Conservation (phyloP, 1,140 invertebrate species). For the Formica exsecta region DNA sequence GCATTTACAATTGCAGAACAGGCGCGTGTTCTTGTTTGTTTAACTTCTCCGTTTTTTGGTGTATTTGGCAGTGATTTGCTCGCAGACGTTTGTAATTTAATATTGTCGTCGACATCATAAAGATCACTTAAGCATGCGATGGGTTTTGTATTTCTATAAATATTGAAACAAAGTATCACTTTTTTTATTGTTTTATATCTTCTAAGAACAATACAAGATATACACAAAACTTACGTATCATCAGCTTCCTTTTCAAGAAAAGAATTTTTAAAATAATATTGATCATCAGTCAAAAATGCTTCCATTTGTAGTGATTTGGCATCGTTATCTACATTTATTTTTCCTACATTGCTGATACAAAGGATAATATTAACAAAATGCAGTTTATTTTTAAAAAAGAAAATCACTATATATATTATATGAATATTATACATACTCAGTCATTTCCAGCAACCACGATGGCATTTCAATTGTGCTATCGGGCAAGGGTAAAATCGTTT, state of each 20-base stretch:
- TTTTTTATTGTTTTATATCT: conserved; percentile 17
- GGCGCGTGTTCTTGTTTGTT: conserved; percentile 22
- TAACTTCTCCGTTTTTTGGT: conserved; percentile 49
- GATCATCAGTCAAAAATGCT: conserved; percentile 31
- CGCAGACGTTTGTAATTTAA: conserved; percentile 60
- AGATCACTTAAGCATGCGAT: conserved; percentile 29
- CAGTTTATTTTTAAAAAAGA: not conserved
- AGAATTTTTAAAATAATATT: conserved; percentile 8
- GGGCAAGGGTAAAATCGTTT: conserved; percentile 21
- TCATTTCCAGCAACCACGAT: conserved; percentile 78
- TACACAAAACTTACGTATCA: conserved; percentile 42
- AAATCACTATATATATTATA: conserved; percentile 11
- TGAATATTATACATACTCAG: conserved; percentile 70
- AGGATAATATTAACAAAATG: not conserved
- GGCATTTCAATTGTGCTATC: conserved; percentile 65
- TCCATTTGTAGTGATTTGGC: conserved; percentile 46
- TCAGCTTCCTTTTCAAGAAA: not conserved
- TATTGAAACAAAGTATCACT: not conserved
- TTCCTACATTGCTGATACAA: conserved; percentile 65
- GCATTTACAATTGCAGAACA: conserved; percentile 54
- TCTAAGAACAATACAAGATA: not conserved
- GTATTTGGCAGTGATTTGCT: conserved; percentile 67
- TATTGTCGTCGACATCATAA: conserved; percentile 54
- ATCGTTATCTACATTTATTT: conserved; percentile 60
- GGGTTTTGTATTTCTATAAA: conserved; percentile 41